These are phyloP conservation scores for Falco novaeseelandiae DNA, from an alignment of 2,797 vertebrate species.

Conservation along the genomic window DNA sequence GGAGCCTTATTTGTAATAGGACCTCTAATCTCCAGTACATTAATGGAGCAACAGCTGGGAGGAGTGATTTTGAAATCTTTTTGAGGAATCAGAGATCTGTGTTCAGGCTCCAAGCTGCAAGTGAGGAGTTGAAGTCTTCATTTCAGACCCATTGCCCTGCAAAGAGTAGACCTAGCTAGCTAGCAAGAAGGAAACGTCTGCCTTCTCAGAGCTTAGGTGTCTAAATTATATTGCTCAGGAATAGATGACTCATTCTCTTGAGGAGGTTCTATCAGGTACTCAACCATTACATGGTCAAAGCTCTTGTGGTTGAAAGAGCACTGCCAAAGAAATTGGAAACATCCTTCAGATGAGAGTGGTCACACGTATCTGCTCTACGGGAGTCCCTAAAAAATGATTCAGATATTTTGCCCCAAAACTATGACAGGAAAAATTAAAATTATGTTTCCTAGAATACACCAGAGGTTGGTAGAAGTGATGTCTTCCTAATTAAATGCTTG, in stretches of 20 bases:
- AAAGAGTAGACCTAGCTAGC: neutral
- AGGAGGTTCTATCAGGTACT: neutral
- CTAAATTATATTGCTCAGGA: neutral
- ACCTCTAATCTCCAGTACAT: neutral
- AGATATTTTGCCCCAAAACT: neutral
- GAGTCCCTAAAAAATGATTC: neutral
- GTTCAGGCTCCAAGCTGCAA: neutral
- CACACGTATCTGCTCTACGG: no score
- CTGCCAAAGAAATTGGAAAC: no score
- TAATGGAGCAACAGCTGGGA: neutral
- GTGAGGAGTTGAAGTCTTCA: neutral
- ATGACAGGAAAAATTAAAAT: neutral
- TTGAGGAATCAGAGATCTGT: neutral
- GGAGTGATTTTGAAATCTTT: neutral
- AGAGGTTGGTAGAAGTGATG: neutral
- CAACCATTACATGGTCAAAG: neutral
- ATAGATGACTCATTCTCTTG: neutral
- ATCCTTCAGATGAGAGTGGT: no score
- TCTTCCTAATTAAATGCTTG: neutral
- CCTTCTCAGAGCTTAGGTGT: neutral
- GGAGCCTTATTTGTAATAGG: neutral
- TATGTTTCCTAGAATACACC: neutral
- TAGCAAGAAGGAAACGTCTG: neutral
- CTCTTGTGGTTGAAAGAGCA: no score
- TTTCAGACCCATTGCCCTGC: neutral